Base-by-base conservation (phyloP, 2,797 vertebrate genomes). In the Coendou prehensilis region DNA sequence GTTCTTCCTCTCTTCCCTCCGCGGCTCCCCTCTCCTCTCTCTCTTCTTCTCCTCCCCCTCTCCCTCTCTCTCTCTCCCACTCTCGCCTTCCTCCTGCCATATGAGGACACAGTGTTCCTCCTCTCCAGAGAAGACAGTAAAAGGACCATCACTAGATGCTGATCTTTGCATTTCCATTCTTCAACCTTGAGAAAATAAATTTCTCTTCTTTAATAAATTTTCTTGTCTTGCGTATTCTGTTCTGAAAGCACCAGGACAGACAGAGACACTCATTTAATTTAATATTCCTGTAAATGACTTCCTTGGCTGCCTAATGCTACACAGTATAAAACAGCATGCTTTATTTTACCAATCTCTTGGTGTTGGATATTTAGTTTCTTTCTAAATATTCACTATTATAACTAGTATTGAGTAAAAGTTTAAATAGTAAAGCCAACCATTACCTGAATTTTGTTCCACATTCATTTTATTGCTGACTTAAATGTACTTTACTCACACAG, bases 391-490 rank as follows among this genome's bases (percentile, higher is more conserved):
- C 5, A 37, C 8, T 84, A 2, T 64, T 83, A 41, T 1, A 93
- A 47, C 10, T 85, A 93, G 69, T 57, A 45, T 56, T 37, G 9
- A 89, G 67, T 47, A 80, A 85, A 89, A 78, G 33, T 89, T 69
- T 91, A 63, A 88, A 79, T 75, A 52, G 79, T 95, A 75, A 93
- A 95, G 79, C 52, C 4, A 22, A 88, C 67, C 56, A 82, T 64
- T 13, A 89, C 11, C 64, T 95, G 75, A 91, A 9, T 73, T 89
- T 64, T 90, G n/a, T n/a, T 75, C 9, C 26, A 93, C 10, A 15
- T 80, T 89, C 30, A 80, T 73, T 79, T 95, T 83, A 45, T 23
- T 47, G 63, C 71, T 95, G 47, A 88, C 33, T 73, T 54, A 71
- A 84, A 71, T 81, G 59, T 11, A 33, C 14, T 87, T 91, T 91